Percentiles rank a stretch among this genome's conserved stretches.
Evolutionary conservation across 2,888 invertebrate species (phyloP).

Genomic region (Euplagia quadripunctaria): DNA sequence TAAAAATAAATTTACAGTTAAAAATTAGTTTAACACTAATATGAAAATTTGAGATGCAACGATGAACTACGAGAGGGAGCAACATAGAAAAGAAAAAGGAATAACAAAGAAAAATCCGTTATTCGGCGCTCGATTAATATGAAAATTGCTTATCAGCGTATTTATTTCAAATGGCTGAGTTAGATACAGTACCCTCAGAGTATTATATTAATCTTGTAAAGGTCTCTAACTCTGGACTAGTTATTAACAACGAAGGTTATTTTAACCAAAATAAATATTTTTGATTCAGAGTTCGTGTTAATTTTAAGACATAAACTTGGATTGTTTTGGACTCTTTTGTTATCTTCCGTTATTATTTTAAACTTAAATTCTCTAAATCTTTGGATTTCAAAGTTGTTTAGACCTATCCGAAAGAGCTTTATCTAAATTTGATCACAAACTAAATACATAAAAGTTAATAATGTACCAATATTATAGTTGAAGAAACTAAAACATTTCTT

Average conservation of each 20-base stretch:
- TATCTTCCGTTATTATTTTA: conserved; percentile 25
- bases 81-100: too few relatives aligned
- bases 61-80: too few relatives aligned
- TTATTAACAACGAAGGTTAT: not conserved
- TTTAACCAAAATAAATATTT: not conserved
- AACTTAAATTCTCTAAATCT: conserved; percentile 35
- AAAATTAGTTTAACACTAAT: too few relatives aligned
- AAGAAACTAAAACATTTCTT: not conserved
- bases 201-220: not conserved
- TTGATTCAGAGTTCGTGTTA: not conserved
- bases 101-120: too few relatives aligned
- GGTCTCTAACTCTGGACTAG: not conserved
- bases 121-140: too few relatives aligned
- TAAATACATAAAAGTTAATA: not conserved
- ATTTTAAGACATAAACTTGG: not conserved
- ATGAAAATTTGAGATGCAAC: too few relatives aligned
- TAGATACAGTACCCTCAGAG: not conserved
- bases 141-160: not conserved
- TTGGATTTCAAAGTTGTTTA: conserved; percentile 39
- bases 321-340: not conserved
- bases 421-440: not conserved
- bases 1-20: too few relatives aligned
- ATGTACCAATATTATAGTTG: not conserved
- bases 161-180: too few relatives aligned
- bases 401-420: not conserved